These are phyloP conservation scores for Eupeodes corollae DNA, from an alignment of 1,140 invertebrate genomes.

Conservation along the genomic window DNA sequence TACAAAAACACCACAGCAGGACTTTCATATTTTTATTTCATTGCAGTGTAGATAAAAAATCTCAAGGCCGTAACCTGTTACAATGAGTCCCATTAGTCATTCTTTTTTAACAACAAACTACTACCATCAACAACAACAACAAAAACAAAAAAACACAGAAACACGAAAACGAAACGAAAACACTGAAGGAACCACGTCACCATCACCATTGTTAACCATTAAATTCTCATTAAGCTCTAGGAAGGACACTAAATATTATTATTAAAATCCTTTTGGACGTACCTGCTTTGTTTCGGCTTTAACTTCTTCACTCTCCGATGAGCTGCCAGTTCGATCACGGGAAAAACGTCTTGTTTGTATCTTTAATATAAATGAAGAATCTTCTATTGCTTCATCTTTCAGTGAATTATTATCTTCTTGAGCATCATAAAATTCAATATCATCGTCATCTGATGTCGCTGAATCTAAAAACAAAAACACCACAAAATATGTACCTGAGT, in stretches of 20 bases:
- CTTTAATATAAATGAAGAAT: constrained; percentile 53
- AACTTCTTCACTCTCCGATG: constrained; percentile 37
- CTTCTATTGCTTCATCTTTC: constrained; percentile 4
- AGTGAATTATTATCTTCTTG: constrained; percentile 50
- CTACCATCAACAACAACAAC: neutral
- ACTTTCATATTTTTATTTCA: neutral
- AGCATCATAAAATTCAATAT: constrained; percentile 88
- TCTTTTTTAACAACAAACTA: neutral
- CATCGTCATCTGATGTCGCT: constrained; percentile 73
- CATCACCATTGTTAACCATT: too few species aligned
- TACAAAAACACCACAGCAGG: neutral
- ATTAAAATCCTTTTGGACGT: too few species aligned
- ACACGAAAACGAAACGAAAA: too few species aligned
- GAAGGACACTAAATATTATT: too few species aligned
- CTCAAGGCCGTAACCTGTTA: too few species aligned
- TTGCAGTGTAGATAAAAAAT: neutral
- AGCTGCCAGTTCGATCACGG: constrained; percentile 39
- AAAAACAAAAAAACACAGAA: constrained; percentile 4
- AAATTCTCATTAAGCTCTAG: too few species aligned
- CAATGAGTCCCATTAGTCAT: neutral
- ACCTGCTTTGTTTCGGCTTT: constrained; percentile 11
- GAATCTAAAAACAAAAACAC: too few species aligned
- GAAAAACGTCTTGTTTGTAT: constrained; percentile 37
- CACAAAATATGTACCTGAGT: too few species aligned
- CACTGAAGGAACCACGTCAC: too few species aligned